Evolutionary conservation across 1,140 invertebrate genomes (phyloP).

Genomic region (Orchestia grillus): DNA sequence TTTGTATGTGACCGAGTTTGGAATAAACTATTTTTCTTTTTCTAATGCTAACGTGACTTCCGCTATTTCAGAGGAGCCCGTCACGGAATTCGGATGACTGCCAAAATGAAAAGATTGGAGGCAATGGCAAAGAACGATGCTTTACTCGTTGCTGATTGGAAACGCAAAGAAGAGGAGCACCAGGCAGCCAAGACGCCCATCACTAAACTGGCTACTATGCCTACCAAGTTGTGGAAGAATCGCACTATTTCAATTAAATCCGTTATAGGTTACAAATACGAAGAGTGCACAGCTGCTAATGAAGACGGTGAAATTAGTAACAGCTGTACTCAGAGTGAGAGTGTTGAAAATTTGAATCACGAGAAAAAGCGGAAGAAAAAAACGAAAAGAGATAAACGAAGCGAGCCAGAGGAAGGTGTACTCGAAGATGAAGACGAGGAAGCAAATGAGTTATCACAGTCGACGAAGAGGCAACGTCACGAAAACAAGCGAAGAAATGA

Average conservation of each 20-base stretch:
- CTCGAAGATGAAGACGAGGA: background rate
- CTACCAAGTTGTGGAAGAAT: background rate
- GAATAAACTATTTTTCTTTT: no score
- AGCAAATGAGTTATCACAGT: background rate
- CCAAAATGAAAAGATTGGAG: constrained; percentile 5
- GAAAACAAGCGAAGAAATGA: background rate
- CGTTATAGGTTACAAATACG: constrained; percentile 20
- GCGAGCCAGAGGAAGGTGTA: background rate
- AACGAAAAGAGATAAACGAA: background rate
- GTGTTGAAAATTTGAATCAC: background rate
- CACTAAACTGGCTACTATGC: background rate
- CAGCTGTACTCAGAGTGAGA: no score
- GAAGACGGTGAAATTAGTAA: background rate
- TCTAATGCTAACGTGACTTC: background rate
- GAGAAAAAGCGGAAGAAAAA: background rate
- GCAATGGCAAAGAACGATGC: background rate
- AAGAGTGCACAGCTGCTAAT: background rate
- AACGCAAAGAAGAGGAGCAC: background rate
- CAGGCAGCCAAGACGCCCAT: background rate
- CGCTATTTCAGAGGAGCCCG: background rate
- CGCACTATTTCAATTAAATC: background rate
- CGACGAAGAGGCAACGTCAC: background rate
- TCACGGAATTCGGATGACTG: constrained; percentile 37
- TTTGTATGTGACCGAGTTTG: no score
- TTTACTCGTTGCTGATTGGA: background rate